Evolutionary conservation across 2,888 invertebrate species (phyloP).

Genomic region (Lumbricus terrestris): DNA sequence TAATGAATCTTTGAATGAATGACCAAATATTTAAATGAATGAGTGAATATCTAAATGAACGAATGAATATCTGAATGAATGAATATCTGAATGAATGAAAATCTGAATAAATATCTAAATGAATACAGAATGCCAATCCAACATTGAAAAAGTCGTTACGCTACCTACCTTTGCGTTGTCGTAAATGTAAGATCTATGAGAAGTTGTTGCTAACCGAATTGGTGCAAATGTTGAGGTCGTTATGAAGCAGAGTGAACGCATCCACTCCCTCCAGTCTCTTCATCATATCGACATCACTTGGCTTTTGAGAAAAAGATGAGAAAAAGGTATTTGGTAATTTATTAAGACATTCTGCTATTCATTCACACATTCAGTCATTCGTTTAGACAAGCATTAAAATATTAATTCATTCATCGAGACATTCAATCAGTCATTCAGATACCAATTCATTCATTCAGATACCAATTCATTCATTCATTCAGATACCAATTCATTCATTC

Average conservation of each 20-base stretch:
- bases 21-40: no score
- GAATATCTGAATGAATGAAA: no score
- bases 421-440: background rate
- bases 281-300: constrained; percentile 63
- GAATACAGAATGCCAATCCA: no score
- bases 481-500: no score
- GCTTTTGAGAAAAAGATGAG: constrained; percentile 43
- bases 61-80: no score
- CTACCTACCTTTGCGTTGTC: no score
- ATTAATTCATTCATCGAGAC: background rate
- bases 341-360: no score
- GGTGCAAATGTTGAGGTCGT: constrained; percentile 95
- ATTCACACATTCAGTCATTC: background rate
- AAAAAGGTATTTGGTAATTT: background rate
- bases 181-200: background rate
- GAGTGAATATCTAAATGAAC: no score
- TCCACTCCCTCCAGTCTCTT: constrained; percentile 85
- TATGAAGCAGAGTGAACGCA: constrained; percentile 95
- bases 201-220: constrained; percentile 70
- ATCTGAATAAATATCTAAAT: no score
- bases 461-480: background rate
- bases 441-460: background rate
- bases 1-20: no score
- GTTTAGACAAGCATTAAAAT: background rate
- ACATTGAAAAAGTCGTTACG: no score